A percentile compares a stretch with the other conserved stretches of the same genome.
These are phyloP conservation scores for Acleris emargana DNA, from an alignment of 2,888 invertebrate genomes.

Conservation along the genomic window DNA sequence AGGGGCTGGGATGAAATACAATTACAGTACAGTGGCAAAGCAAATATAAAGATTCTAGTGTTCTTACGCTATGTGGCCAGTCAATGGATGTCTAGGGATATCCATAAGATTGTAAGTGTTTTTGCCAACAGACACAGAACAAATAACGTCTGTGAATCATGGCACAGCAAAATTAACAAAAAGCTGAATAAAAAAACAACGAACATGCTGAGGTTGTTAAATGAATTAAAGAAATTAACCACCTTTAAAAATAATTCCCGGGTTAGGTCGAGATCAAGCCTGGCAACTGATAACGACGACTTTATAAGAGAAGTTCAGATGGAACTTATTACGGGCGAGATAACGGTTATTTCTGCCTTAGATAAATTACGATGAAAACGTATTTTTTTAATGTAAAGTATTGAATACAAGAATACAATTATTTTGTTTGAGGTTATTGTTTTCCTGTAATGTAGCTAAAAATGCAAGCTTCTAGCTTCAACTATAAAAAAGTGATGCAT, in stretches of 20 bases:
- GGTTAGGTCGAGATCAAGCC: neutral
- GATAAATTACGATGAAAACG: neutral
- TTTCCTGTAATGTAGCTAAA: too few relatives aligned
- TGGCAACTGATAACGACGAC: neutral
- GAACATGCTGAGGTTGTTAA: conserved; percentile 8
- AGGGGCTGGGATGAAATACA: conserved; percentile 9
- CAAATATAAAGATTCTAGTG: neutral
- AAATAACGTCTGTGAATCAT: conserved; percentile 14
- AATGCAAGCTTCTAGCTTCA: too few relatives aligned
- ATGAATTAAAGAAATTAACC: neutral
- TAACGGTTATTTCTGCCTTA: neutral
- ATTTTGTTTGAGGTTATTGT: too few relatives aligned
- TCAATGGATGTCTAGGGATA: conserved; percentile 10
- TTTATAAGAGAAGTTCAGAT: neutral
- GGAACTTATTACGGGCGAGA: neutral
- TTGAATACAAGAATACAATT: too few relatives aligned
- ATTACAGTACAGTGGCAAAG: conserved; percentile 4
- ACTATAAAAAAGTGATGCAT: too few relatives aligned
- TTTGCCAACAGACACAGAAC: conserved; percentile 9
- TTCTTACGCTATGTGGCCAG: neutral
- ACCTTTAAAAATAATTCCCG: neutral
- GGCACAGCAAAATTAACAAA: conserved; percentile 4
- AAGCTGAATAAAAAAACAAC: conserved; percentile 8
- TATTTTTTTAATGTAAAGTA: too few relatives aligned
- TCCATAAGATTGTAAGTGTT: conserved; percentile 3